Evolutionary conservation across 1,140 invertebrate genomes (phyloP).

Genomic region (Diorhabda sublineata): DNA sequence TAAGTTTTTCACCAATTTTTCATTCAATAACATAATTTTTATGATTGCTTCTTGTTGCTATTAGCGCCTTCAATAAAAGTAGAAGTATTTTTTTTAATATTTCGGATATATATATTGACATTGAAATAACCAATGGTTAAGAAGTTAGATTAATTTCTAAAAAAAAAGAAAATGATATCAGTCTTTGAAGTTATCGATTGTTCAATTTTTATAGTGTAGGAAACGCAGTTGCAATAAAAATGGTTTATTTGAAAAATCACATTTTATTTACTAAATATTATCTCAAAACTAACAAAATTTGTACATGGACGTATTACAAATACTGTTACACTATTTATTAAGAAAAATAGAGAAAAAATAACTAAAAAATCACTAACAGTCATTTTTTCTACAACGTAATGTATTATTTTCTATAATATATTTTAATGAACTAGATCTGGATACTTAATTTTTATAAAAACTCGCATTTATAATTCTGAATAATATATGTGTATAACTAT

Average conservation of each 20-base stretch:
- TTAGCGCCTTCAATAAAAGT: too few species aligned
- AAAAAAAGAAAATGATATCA: too few species aligned
- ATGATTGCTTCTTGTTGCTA: too few species aligned
- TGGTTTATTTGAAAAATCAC: constrained; percentile 29
- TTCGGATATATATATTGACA: too few species aligned
- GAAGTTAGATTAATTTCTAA: too few species aligned
- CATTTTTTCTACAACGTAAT: constrained; percentile 23
- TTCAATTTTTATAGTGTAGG: too few species aligned
- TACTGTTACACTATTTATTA: constrained; percentile 24
- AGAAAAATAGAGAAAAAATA: constrained; percentile 14
- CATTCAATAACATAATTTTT: too few species aligned
- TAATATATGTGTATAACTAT: background rate
- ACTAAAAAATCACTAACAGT: constrained; percentile 23
- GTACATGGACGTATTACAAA: constrained; percentile 37
- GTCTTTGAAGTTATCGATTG: too few species aligned
- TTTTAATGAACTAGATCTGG: constrained; percentile 15
- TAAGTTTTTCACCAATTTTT: too few species aligned
- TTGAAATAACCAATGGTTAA: too few species aligned
- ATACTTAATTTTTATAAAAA: background rate
- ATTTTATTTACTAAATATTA: constrained; percentile 36
- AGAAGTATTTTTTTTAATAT: too few species aligned
- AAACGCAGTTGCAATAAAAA: too few species aligned
- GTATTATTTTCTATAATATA: constrained; percentile 11
- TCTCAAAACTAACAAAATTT: constrained; percentile 36
- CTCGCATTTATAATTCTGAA: background rate